Conservation (phyloP, 1,140 invertebrate genomes). For the Caenorhabditis latens region DNA sequence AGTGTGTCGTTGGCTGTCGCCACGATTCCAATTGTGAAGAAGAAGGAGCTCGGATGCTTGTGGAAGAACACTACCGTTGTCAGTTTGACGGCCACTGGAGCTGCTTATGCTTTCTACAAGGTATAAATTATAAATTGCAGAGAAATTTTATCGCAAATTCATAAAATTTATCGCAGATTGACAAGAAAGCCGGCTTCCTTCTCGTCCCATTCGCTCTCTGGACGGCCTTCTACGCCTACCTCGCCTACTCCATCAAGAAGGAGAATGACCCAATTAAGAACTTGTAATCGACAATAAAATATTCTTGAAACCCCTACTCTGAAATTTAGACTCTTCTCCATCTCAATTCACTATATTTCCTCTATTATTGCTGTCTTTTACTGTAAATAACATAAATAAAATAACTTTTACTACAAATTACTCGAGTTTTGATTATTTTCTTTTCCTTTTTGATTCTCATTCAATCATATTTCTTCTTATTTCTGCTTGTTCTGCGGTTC, state of each 20-base stretch:
- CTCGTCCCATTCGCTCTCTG: constrained; percentile 71
- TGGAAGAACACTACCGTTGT: constrained; percentile 69
- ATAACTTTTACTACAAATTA: not conserved
- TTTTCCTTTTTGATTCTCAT: not conserved
- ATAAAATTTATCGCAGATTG: constrained; percentile 70
- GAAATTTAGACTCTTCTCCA: constrained; percentile 14
- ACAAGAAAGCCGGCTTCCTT: constrained; percentile 73
- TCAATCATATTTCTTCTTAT: not conserved
- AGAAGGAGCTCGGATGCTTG: constrained; percentile 70
- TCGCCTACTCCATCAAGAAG: constrained; percentile 66
- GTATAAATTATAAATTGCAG: no score
- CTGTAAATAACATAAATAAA: not conserved
- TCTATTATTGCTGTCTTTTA: not conserved
- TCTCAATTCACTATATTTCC: not conserved
- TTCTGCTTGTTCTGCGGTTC: no score
- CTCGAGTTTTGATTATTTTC: no score
- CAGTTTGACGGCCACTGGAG: constrained; percentile 67
- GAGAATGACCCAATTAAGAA: constrained; percentile 65
- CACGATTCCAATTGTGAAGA: constrained; percentile 72
- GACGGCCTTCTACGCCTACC: constrained; percentile 71
- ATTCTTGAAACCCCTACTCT: not conserved
- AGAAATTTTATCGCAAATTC: no score
- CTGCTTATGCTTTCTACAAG: constrained; percentile 73
- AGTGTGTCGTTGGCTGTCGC: constrained; percentile 67
- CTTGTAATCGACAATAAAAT: constrained; percentile 24